These are phyloP conservation scores for Netelia inedita DNA, from an alignment of 2,888 invertebrate species.

Conservation along the genomic window DNA sequence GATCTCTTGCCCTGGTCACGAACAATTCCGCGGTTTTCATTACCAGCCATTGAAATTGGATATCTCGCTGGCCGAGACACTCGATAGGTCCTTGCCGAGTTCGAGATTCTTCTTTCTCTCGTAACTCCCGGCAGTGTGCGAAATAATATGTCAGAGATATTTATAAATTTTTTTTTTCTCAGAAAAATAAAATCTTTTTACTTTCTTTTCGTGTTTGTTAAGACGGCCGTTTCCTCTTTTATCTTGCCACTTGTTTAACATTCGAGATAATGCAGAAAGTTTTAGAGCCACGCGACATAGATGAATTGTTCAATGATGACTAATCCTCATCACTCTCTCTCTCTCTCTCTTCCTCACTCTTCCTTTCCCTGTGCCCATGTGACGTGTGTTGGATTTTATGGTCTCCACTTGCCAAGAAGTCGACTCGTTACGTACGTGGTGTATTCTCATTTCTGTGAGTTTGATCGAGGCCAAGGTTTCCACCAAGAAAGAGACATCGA, in stretches of 20 bases:
- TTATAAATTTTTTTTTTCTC: conserved; percentile 24
- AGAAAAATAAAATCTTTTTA: conserved; percentile 19
- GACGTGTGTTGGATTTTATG: conserved; percentile 27
- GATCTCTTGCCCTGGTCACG: neutral
- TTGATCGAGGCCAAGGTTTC: conserved; percentile 69
- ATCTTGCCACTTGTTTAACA: conserved; percentile 8
- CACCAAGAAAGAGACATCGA: conserved; percentile 10
- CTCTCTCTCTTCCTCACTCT: neutral
- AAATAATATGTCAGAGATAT: conserved; percentile 43
- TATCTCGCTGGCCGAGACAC: conserved; percentile 43
- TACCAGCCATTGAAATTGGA: conserved; percentile 48
- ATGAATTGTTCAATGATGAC: conserved; percentile 59
- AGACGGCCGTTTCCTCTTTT: conserved; percentile 45
- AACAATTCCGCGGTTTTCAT: conserved; percentile 20
- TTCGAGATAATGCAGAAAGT: conserved; percentile 20
- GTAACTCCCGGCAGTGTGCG: neutral
- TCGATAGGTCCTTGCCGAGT: conserved; percentile 14
- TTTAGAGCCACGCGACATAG: conserved; percentile 29
- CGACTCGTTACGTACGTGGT: conserved; percentile 43
- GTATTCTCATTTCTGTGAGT: conserved; percentile 68
- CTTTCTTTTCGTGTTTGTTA: conserved; percentile 6
- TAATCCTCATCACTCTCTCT: conserved; percentile 34
- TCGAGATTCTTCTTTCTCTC: neutral
- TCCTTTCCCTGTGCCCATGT: conserved; percentile 18
- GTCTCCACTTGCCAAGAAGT: conserved; percentile 63